Evolutionary conservation across 2,113 vertebrate genomes (phyloP).

Genomic region (Oceanites oceanicus): DNA sequence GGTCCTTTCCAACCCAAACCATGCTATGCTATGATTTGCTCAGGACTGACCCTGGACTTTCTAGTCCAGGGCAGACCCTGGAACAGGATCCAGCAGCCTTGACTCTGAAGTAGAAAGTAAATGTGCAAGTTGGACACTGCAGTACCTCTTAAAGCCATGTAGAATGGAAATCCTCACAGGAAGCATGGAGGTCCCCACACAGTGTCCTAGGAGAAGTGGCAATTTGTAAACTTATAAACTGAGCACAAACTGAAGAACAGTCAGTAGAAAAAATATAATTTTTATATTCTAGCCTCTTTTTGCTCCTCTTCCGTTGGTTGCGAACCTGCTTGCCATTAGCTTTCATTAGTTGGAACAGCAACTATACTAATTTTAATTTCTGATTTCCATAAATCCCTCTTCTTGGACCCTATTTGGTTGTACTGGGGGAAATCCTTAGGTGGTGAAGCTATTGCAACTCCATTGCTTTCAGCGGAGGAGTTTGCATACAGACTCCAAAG

Average conservation of each 20-base stretch:
- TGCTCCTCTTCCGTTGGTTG: not conserved
- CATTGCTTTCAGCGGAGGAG: not conserved
- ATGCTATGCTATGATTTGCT: not conserved
- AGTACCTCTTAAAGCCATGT: not conserved
- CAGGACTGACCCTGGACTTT: not conserved
- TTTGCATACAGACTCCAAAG: not conserved
- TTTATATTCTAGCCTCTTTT: not conserved
- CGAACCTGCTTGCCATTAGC: not conserved
- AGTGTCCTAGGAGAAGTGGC: not conserved
- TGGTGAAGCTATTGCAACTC: not conserved
- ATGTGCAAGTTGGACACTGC: too few species aligned
- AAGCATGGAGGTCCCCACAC: not conserved
- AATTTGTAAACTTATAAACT: not conserved
- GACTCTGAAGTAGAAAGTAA: not conserved
- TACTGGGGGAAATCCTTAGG: not conserved
- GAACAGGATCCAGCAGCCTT: not conserved
- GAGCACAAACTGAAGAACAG: not conserved
- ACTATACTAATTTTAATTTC: not conserved
- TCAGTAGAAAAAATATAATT: not conserved
- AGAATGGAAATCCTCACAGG: not conserved
- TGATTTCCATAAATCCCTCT: not conserved
- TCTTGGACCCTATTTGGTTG: not conserved
- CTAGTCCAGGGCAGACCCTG: not conserved
- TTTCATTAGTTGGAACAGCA: not conserved
- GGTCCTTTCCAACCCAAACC: too few species aligned